A percentile compares a stretch with the other conserved stretches of the same genome.
Evolutionary conservation across 92 coral and sea anemone genomes (phyloP).

Genomic region (Phenganax stokvisi): DNA sequence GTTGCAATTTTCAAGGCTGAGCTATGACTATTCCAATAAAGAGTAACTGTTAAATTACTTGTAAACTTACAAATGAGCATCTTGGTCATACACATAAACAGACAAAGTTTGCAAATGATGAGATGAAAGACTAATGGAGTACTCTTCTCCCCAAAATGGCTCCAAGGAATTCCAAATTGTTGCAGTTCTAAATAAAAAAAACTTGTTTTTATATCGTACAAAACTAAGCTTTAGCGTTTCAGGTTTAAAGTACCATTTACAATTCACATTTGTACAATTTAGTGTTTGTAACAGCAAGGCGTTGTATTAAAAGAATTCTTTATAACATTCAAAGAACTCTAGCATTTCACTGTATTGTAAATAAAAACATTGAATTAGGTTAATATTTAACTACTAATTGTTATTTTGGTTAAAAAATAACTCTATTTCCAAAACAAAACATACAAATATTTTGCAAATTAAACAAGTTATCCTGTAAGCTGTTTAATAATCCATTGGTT

Average conservation of each 20-base stretch:
- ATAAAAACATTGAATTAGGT: too few relatives aligned
- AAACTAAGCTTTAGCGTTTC: too few relatives aligned
- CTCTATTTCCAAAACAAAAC: background rate
- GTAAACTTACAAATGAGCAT: conserved; percentile 66
- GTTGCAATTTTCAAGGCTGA: too few relatives aligned
- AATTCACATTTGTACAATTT: too few relatives aligned
- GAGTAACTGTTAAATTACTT: too few relatives aligned
- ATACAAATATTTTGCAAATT: background rate
- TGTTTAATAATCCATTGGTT: background rate
- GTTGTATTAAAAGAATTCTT: too few relatives aligned
- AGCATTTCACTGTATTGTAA: too few relatives aligned
- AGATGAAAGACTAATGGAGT: conserved; percentile 46
- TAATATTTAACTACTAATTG: background rate
- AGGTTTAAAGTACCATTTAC: too few relatives aligned
- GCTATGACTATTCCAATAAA: too few relatives aligned
- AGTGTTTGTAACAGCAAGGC: too few relatives aligned
- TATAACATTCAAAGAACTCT: too few relatives aligned
- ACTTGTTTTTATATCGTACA: background rate
- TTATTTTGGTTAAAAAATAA: conserved; percentile 13
- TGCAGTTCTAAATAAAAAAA: conserved; percentile 60
- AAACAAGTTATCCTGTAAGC: background rate
- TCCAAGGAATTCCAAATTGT: conserved; percentile 80
- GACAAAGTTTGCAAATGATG: conserved; percentile 47
- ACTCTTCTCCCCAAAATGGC: conserved; percentile 99
- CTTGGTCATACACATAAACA: conserved; percentile 75